Conservation (phyloP, 2,113 vertebrate species). For the Lethenteron reissneri region DNA sequence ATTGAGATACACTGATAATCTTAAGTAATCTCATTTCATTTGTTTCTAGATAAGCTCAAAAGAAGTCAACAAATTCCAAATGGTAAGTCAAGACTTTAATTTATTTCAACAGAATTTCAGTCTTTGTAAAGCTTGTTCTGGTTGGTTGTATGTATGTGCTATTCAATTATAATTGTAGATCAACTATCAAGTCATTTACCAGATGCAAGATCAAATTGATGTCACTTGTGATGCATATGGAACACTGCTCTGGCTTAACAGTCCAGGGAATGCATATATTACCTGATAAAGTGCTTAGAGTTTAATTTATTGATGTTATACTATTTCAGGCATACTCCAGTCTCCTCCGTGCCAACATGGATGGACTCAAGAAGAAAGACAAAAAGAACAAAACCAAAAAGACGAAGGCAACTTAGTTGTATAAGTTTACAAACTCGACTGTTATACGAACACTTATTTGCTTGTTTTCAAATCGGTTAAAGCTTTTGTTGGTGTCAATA, state of each 20-base stretch:
- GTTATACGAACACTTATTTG: too few relatives aligned
- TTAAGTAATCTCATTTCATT: too few relatives aligned
- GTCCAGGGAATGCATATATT: neutral
- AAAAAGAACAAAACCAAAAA: conserved; percentile 98
- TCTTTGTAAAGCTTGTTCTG: too few relatives aligned
- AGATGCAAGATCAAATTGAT: too few relatives aligned
- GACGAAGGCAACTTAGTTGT: conserved; percentile 76
- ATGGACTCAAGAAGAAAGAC: conserved; percentile 95
- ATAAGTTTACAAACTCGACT: conserved; percentile 4
- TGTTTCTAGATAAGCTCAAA: conserved; percentile 64
- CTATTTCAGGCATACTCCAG: conserved; percentile 71
- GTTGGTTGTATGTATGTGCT: too few relatives aligned
- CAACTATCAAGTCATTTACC: too few relatives aligned
- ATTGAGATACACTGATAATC: too few relatives aligned
- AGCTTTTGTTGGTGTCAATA: too few relatives aligned
- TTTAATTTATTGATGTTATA: neutral
- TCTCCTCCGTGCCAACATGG: conserved; percentile 86
- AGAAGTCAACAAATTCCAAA: conserved; percentile 98
- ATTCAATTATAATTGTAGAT: too few relatives aligned
- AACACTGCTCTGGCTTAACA: too few relatives aligned
- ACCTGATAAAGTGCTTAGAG: neutral
- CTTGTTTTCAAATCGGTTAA: too few relatives aligned
- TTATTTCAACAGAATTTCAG: neutral
- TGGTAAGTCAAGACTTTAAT: conserved; percentile 38
- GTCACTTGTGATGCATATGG: too few relatives aligned